Conservation (phyloP, 2,113 vertebrate species). For the Pedionomus torquatus region DNA sequence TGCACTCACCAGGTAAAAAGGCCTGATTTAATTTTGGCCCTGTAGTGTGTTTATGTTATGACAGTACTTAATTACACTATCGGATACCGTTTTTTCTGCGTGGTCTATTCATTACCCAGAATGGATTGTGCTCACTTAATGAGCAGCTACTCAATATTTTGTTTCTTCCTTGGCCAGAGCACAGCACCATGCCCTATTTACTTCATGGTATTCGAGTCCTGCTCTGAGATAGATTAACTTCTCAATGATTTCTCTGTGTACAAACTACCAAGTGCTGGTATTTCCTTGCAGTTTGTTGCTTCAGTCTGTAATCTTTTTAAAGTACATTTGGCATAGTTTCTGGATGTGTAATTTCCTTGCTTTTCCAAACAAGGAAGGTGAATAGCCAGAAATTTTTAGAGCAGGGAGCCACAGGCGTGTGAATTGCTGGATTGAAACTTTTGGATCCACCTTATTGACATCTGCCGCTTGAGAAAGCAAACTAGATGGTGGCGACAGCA, state of each 20-base stretch:
- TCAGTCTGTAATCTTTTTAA: background rate
- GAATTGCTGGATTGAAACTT: background rate
- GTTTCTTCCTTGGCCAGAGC: background rate
- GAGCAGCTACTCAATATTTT: background rate
- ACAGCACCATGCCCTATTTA: background rate
- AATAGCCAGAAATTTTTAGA: background rate
- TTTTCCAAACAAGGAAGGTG: background rate
- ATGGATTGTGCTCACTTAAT: background rate
- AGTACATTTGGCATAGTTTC: background rate
- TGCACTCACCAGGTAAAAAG: background rate
- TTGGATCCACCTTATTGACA: background rate
- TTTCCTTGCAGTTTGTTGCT: constrained; percentile 16
- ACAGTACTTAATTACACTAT: background rate
- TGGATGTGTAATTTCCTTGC: constrained; percentile 10
- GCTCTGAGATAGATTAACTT: background rate
- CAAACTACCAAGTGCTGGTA: background rate
- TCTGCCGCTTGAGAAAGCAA: background rate
- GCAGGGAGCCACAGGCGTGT: background rate
- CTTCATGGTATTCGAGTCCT: background rate
- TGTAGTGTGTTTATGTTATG: background rate
- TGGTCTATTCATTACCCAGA: background rate
- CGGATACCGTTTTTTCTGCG: background rate
- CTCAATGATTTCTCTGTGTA: background rate
- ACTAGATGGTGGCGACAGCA: background rate
- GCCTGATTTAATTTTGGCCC: background rate